These are phyloP conservation scores for Tipula confusa DNA, from an alignment of 2,888 invertebrate genomes.

Conservation along the genomic window DNA sequence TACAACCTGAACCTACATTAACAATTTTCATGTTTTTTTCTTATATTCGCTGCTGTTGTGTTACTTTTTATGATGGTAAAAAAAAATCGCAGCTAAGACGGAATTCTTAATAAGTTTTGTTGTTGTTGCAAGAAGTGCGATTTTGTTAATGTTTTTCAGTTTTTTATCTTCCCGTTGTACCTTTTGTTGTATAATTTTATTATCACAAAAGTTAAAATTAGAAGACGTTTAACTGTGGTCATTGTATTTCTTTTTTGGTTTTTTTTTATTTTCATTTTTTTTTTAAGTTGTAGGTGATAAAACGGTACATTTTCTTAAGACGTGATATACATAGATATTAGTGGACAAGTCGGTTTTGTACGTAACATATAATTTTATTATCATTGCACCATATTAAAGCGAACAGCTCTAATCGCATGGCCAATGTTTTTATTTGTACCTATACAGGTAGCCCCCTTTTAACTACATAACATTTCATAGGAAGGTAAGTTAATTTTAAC, in stretches of 20 bases:
- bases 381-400: background rate
- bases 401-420: background rate
- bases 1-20: constrained; percentile 29
- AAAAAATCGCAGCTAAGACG: background rate
- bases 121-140: background rate
- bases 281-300: background rate
- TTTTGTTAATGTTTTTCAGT: background rate
- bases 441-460: too few relatives aligned
- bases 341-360: background rate
- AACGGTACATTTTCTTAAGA: background rate
- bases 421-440: too few relatives aligned
- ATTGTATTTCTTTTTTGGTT: too few relatives aligned
- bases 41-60: background rate
- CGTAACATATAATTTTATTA: background rate
- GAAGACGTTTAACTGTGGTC: background rate
- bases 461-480: too few relatives aligned
- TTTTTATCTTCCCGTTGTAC: background rate
- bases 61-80: background rate
- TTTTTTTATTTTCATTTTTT: background rate
- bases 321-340: background rate
- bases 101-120: background rate
- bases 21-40: background rate
- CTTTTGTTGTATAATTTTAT: background rate
- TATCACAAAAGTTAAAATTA: background rate
- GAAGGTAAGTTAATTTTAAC: too few relatives aligned